A percentile compares a stretch with the other conserved stretches of the same genome.
Conservation (phyloP, 1,140 invertebrate genomes). For the Drosophila chauvacae region DNA sequence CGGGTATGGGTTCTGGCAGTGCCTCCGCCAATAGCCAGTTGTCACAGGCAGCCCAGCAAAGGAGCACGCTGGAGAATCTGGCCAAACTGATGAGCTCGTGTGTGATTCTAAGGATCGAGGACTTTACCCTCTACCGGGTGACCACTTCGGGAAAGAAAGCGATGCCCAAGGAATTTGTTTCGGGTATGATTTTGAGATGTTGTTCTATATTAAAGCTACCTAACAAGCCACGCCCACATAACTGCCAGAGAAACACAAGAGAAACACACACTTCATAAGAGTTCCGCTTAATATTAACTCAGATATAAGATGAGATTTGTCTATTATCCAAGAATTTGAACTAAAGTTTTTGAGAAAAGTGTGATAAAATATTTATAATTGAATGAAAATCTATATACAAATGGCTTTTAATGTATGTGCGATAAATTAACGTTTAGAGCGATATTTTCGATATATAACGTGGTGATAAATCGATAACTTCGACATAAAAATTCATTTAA, state of each 20-base stretch:
- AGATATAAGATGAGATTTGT: background rate
- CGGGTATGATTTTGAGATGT: constrained; percentile 86
- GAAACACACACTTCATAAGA: background rate
- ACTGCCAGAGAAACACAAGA: constrained; percentile 15
- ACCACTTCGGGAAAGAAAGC: constrained; percentile 90
- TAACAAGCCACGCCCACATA: constrained; percentile 36
- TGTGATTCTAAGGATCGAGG: constrained; percentile 94
- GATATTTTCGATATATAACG: too few relatives aligned
- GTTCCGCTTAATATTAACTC: background rate
- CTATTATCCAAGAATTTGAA: too few relatives aligned
- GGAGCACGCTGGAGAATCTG: constrained; percentile 89
- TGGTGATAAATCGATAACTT: too few relatives aligned
- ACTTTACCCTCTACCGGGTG: constrained; percentile 94
- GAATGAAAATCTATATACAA: too few relatives aligned
- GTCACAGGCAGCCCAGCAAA: constrained; percentile 86
- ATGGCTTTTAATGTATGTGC: too few relatives aligned
- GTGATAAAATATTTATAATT: too few relatives aligned
- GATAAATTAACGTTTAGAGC: too few relatives aligned
- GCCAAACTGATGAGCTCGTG: constrained; percentile 96
- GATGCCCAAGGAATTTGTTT: constrained; percentile 91
- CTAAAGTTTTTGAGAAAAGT: too few relatives aligned
- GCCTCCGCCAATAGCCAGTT: constrained; percentile 75
- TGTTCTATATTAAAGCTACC: background rate
- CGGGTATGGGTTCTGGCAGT: constrained; percentile 40
- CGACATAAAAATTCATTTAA: too few relatives aligned